Base-by-base conservation (phyloP, 2,888 invertebrate species). In the Papilio protenor region DNA sequence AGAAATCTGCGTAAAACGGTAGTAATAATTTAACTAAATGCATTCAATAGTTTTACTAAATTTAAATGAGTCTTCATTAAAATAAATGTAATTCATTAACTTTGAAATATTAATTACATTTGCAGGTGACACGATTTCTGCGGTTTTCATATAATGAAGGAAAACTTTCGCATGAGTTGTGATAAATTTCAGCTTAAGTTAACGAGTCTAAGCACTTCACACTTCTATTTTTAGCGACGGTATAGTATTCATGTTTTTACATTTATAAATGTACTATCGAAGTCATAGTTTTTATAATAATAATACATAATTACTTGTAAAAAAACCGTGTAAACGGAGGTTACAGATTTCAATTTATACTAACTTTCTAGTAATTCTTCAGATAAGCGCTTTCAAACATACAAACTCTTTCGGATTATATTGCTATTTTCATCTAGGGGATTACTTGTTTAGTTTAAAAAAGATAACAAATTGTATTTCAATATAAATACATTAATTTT, bases 161-260 rank as follows among this genome's bases (percentile, higher is more conserved):
- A 57, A 59, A 71, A 75, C 49, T 33, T n/a, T 52, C 64, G 64
- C 64, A 66, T 64, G 49, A 49, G 74, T 27, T 52, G 64, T 61
- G 74, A 49, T 55, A 69, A 69, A n/a, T 18, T 75, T 75, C 27
- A 61, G 47, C 64, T 75, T 75, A 75, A 75, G 75, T 75, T 66
- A 75, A 75, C 75, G 75, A 75, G 75, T 75, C 57, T 45, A 10
- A 70, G 69, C 64, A 70, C 69, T 75, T 69, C 75, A 40, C 57
- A 21, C 57, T 69, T 52, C 69, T 75, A 75, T 75, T 75, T 75
- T 69, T 49, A 75, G 66, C 33, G 5, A 16, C 21, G 23, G 61
- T 33, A 75, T 64, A 66, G n/a, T 52, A 27, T 66, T 49, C 23
- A 61, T 61, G 61, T 59, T 73, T 73, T 45, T 55, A 23, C 14